phyloP scores from a whole-genome alignment of 37 sponge, comb jelly and placozoan species.

The Oscarella lobularis region DNA sequence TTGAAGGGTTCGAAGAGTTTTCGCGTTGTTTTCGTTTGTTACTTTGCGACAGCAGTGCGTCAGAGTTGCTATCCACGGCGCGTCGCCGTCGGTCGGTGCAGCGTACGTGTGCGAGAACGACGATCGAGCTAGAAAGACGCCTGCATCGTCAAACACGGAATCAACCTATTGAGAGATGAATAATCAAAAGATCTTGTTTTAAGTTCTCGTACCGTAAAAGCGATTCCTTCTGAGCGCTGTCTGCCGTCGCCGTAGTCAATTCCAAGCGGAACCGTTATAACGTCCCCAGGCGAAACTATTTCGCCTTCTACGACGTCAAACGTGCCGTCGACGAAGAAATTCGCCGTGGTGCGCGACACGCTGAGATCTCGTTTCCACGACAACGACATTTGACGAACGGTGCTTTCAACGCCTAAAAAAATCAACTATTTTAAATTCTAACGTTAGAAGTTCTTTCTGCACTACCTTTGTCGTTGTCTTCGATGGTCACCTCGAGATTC shows the following conservation, averaged over 20 bases:
- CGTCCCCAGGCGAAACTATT: background rate
- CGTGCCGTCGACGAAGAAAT: background rate
- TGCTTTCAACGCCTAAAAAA: background rate
- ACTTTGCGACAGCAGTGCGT: conserved; percentile 66
- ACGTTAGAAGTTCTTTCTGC: background rate
- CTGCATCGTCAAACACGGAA: background rate
- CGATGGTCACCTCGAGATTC: conserved; percentile 44
- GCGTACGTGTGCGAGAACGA: conserved; percentile 30
- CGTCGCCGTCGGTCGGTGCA: conserved; percentile 20
- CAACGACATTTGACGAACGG: background rate
- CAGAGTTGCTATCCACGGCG: conserved; percentile 49
- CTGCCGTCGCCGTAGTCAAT: conserved; percentile 18
- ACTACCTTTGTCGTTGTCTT: conserved; percentile 75
- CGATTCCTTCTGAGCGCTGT: background rate
- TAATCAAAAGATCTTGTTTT: background rate
- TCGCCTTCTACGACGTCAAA: background rate
- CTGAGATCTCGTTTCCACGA: background rate
- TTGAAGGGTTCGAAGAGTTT: conserved; percentile 12
- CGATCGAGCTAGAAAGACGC: background rate
- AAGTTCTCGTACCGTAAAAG: background rate
- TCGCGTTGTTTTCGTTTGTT: conserved; percentile 37
- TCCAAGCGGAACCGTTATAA: background rate
- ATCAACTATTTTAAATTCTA: background rate
- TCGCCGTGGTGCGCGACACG: background rate
- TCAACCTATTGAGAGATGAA: background rate